A percentile compares a stretch with the other conserved stretches of the same genome.
phyloP scores from a whole-genome alignment of 2,113 vertebrate species.

The pig (Sus scrofa) region T2T-Sscrofa CM000824.6:217567501-217568000 shows the following conservation, averaged over 20 bases:
- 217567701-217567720: too few relatives aligned
- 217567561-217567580: not conserved
- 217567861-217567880: not conserved
- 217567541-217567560: not conserved
- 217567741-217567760: not conserved
- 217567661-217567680: too few relatives aligned
- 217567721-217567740: not conserved
- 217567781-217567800: not conserved
- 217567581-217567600: too few relatives aligned
- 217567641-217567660: too few relatives aligned
- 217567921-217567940: not conserved
- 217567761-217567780: not conserved
- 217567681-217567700: too few relatives aligned
- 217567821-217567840: not conserved
- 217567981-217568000: too few relatives aligned
- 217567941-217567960: constrained; percentile 20
- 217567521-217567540: not conserved
- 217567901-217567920: not conserved
- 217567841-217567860: not conserved
- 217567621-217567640: too few relatives aligned
- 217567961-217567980: constrained; percentile 14
- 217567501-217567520: not conserved
- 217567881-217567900: not conserved
- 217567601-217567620: too few relatives aligned
- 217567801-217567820: not conserved